Percentiles rank a stretch among this genome's conserved stretches.
Evolutionary conservation across 2,113 vertebrate genomes (phyloP).

Genomic region (Oryzias celebensis): DNA sequence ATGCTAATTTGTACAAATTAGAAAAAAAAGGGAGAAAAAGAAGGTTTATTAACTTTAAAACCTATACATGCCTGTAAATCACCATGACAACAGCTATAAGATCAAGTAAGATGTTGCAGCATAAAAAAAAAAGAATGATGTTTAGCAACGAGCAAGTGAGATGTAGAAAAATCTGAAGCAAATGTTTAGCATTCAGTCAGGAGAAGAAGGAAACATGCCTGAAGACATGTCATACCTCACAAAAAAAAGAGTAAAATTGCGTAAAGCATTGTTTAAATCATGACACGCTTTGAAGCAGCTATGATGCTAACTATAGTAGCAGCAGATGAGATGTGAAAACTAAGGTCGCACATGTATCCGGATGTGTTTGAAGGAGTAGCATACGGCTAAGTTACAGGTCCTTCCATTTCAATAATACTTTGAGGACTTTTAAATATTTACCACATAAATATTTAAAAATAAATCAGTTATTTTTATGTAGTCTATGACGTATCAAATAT

Average conservation of each 20-base stretch:
- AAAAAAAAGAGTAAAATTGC: slow-evolving; percentile 4
- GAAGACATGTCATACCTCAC: slow-evolving; percentile 38
- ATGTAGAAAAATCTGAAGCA: not conserved
- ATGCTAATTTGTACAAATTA: not conserved
- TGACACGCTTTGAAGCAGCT: slow-evolving; percentile 40
- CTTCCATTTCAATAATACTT: slow-evolving; percentile 45
- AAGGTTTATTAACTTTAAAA: not conserved
- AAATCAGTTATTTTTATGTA: slow-evolving; percentile 61
- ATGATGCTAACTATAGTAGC: slow-evolving; percentile 43
- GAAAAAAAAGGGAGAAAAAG: not conserved
- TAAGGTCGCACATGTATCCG: slow-evolving; percentile 27
- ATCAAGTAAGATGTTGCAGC: no score
- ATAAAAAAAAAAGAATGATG: no score
- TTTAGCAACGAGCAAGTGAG: no score
- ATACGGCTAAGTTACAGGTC: slow-evolving; percentile 26
- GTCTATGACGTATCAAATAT: slow-evolving; percentile 34
- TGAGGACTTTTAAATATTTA: slow-evolving; percentile 42
- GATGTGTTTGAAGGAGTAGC: slow-evolving; percentile 16
- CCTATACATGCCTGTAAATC: not conserved
- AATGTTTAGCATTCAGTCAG: not conserved
- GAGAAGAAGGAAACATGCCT: slow-evolving; percentile 13
- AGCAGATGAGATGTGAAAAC: slow-evolving; percentile 27
- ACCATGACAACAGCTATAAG: slow-evolving; percentile 5
- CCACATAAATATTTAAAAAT: slow-evolving; percentile 45
- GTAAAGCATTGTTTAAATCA: slow-evolving; percentile 38